Conservation (phyloP, 2,888 invertebrate species). For the Trissoscelio sp. region DNA sequence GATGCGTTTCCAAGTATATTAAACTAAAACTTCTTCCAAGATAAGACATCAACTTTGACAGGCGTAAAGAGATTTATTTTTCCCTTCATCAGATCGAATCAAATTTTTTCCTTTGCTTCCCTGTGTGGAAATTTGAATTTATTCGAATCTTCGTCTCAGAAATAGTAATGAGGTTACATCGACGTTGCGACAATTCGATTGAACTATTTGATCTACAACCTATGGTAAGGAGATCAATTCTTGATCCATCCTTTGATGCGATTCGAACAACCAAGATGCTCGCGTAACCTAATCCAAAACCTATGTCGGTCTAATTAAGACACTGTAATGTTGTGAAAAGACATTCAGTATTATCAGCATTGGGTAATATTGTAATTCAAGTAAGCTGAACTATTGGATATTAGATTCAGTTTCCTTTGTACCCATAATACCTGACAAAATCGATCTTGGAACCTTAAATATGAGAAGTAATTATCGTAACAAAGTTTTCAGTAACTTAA, state of each 20-base stretch:
- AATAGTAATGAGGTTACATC: conserved; percentile 32
- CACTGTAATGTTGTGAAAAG: background rate
- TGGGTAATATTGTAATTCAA: conserved; percentile 22
- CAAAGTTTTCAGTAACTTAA: too few relatives aligned
- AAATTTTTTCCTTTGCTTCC: conserved; percentile 1
- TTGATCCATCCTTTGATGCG: conserved; percentile 28
- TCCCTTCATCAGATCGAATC: background rate
- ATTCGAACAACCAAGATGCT: conserved; percentile 11
- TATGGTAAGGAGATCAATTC: conserved; percentile 2
- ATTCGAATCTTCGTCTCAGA: conserved; percentile 13
- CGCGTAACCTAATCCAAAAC: conserved; percentile 16
- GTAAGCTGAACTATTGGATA: background rate
- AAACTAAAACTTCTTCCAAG: conserved; percentile 16
- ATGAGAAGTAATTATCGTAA: too few relatives aligned
- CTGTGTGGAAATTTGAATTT: conserved; percentile 14
- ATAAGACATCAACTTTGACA: conserved; percentile 26
- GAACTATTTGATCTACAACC: conserved; percentile 40
- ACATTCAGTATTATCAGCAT: conserved; percentile 3
- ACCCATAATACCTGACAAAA: too few relatives aligned
- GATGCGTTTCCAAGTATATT: conserved; percentile 7
- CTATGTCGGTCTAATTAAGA: conserved; percentile 27
- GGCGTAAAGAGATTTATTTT: conserved; percentile 12
- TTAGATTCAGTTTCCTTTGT: background rate
- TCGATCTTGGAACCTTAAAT: too few relatives aligned
- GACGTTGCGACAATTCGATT: conserved; percentile 19